Conservation (phyloP, 2,888 invertebrate species). For the Scotopteryx bipunctaria region DNA sequence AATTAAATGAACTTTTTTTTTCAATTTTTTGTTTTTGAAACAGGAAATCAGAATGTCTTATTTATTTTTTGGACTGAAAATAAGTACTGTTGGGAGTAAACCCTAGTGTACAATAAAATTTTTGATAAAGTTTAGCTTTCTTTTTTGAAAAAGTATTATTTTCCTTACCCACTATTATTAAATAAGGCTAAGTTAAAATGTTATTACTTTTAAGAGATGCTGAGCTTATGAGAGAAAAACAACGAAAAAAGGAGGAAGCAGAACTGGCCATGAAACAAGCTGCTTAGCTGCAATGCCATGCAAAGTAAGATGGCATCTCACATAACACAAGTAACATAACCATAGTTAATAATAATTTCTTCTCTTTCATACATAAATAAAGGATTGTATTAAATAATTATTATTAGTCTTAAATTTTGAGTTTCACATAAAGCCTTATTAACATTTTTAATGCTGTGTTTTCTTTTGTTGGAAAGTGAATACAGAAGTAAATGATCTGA, state of each 20-base stretch:
- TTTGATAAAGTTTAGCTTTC: too few relatives aligned
- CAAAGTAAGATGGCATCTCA: conserved; percentile 10
- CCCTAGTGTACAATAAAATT: too few relatives aligned
- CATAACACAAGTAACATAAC: conserved; percentile 44
- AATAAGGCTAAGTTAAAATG: conserved; percentile 13
- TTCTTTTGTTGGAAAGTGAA: conserved; percentile 52
- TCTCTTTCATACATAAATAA: conserved; percentile 30
- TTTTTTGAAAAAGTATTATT: too few relatives aligned
- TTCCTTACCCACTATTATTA: too few relatives aligned
- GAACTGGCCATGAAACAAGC: conserved; percentile 53
- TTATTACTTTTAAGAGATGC: conserved; percentile 88
- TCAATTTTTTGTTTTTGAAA: too few relatives aligned
- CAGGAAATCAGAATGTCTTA: too few relatives aligned
- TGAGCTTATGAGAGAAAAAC: conserved; percentile 94
- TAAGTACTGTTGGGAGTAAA: too few relatives aligned
- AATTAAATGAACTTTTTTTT: too few relatives aligned
- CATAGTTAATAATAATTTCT: conserved; percentile 53
- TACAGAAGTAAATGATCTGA: conserved; percentile 51
- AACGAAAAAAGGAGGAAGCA: conserved; percentile 87
- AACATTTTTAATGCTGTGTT: conserved; percentile 48
- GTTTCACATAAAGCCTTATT: conserved; percentile 58
- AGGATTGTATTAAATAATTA: conserved; percentile 56
- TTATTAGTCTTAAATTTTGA: conserved; percentile 51
- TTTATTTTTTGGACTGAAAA: too few relatives aligned
- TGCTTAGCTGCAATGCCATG: conserved; percentile 48